Conservation (phyloP, 2,113 vertebrate species). For the Turdus rufiventris region DNA sequence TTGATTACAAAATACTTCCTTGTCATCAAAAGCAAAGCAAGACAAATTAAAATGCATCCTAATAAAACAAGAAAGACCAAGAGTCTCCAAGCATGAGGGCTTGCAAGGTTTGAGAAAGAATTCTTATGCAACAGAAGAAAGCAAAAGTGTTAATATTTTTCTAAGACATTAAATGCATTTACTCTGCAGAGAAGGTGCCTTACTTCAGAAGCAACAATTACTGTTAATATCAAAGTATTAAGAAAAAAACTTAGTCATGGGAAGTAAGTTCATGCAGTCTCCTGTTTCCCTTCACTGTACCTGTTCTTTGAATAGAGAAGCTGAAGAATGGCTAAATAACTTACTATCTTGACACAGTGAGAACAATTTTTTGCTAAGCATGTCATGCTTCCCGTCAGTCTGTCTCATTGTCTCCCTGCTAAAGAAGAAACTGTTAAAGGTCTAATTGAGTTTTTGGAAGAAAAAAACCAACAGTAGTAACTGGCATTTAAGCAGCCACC, state of each 20-base stretch:
- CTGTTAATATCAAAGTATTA: not conserved
- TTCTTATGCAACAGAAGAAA: fast-evolving
- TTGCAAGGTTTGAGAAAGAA: not conserved
- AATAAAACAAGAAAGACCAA: not conserved
- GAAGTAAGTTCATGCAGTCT: not conserved
- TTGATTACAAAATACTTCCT: not conserved
- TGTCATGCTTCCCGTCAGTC: too few relatives aligned
- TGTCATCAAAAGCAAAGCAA: not conserved
- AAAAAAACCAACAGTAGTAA: not conserved
- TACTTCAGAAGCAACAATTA: not conserved
- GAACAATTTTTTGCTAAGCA: not conserved
- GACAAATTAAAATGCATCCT: not conserved
- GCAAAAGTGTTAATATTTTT: not conserved
- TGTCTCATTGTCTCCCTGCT: not conserved
- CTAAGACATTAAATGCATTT: not conserved
- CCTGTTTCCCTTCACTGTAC: not conserved
- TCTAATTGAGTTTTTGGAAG: not conserved
- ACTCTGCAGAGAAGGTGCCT: not conserved
- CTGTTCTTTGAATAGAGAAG: not conserved
- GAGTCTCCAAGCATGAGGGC: not conserved
- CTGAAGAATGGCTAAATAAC: not conserved
- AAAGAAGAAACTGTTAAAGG: not conserved
- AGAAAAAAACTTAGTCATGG: not conserved
- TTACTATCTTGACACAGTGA: not conserved
- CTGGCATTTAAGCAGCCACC: not conserved